Evolutionary conservation across 2,113 vertebrate species (phyloP).

Genomic region (Glaucomys volans): DNA sequence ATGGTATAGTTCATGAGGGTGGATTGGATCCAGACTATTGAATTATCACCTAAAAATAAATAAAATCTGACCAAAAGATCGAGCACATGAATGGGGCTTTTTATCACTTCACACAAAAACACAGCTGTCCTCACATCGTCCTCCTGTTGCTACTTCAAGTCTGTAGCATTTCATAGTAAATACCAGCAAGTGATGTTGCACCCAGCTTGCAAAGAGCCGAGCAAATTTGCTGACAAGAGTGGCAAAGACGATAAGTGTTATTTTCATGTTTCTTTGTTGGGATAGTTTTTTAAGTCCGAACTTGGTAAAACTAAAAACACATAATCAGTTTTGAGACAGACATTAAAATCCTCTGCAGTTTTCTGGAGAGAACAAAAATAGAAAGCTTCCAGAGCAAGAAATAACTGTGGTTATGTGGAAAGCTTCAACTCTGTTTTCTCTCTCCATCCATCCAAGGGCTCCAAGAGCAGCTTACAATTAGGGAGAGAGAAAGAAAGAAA

Average conservation of each 20-base stretch:
- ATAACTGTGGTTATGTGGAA: slow-evolving; percentile 62
- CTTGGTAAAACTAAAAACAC: slow-evolving; percentile 38
- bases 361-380: slow-evolving; percentile 56
- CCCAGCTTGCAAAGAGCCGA: neutral
- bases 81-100: neutral
- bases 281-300: slow-evolving; percentile 25
- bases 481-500: neutral
- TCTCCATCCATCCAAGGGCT: neutral
- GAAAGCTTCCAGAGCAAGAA: slow-evolving; percentile 32
- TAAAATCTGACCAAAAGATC: slow-evolving; percentile 52
- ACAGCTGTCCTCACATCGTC: slow-evolving; percentile 54
- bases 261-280: slow-evolving; percentile 10
- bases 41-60: slow-evolving; percentile 61
- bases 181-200: neutral
- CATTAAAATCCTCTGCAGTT: slow-evolving; percentile 47
- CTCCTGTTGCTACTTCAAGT: neutral
- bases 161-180: slow-evolving; percentile 74
- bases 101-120: slow-evolving; percentile 57
- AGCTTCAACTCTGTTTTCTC: slow-evolving; percentile 6
- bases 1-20: slow-evolving; percentile 18
- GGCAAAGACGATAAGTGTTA: neutral
- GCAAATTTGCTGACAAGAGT: neutral
- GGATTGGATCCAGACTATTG: slow-evolving; percentile 69
- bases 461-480: slow-evolving; percentile 54
- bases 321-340: slow-evolving; percentile 74